Evolutionary conservation across 2,797 vertebrate species (phyloP).

Genomic region (Hypotaenidia okinawae): DNA sequence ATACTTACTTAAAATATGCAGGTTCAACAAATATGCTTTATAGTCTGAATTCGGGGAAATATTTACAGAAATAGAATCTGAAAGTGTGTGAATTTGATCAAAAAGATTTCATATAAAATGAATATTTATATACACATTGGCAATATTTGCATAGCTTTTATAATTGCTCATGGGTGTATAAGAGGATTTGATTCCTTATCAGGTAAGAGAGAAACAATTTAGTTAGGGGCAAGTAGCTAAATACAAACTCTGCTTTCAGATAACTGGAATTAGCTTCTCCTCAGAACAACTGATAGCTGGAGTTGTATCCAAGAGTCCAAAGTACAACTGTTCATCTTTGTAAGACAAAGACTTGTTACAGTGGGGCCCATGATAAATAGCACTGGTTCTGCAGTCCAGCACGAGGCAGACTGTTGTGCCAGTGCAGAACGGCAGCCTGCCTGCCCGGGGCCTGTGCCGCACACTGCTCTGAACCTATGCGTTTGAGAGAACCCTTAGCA

Average conservation of each 20-base stretch:
- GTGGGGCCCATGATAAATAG: too few species aligned
- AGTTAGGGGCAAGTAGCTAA: neutral
- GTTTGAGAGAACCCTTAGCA: neutral
- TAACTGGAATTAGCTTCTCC: neutral
- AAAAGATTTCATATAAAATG: neutral
- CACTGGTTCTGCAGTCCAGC: neutral
- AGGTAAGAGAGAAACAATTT: neutral
- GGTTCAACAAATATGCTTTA: neutral
- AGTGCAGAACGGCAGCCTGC: neutral
- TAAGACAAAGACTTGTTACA: neutral
- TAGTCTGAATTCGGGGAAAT: neutral
- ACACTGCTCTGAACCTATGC: accelerated
- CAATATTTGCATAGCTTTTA: constrained; percentile 16
- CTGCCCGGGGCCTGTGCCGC: accelerated
- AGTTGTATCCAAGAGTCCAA: neutral
- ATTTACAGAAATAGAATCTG: neutral
- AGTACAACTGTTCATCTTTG: neutral
- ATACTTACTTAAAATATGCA: neutral
- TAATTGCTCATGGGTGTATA: neutral
- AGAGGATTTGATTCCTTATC: neutral
- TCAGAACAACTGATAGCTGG: neutral
- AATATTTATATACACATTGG: neutral
- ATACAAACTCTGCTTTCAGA: neutral
- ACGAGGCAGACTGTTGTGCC: neutral
- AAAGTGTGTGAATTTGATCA: neutral